Base-by-base conservation (phyloP, 2,797 vertebrate genomes). In the Myiotriccus ornatus region DNA sequence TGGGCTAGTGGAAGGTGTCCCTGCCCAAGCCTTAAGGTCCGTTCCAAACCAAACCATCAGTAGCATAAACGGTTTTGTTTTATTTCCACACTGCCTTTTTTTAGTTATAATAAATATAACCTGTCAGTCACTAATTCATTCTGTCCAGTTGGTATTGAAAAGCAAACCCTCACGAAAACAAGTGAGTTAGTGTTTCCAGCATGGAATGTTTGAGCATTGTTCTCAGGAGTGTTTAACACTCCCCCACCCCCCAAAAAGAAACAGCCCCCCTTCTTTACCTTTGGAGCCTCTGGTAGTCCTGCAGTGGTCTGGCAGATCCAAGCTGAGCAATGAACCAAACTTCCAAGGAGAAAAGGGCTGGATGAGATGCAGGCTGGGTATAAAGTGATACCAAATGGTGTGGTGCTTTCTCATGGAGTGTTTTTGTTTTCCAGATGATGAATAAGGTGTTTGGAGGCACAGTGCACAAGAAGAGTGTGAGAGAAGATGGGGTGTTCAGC, bases 361-460 rank as follows among this genome's bases (percentile, higher is more conserved):
- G 43, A n/a, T 27, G 28, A 34, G 50, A 28, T 84, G 39, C 43
- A 60, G 32, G 8, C 37, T 53, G 41, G 35, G 20, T 50, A 0
- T 12, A 3, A 28, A 15, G 49, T 10, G 34, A 0, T 64, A 6
- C 21, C 34, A 14, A 55, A 2, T 1, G 7, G 30, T 44, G 52
- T 17, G 44, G 17, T 68, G 65, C 49, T 92, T 60, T 83, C 30
- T 97, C 30, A 91, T 2, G 7, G n/a, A 2, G 7, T 37, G 3
- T 93, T 91, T 82, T 21, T 96, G n/a, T 87, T 91, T 89, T 95
- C 49, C 97, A 99, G 99, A 99, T 99, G 99, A 99, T 99, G 99
- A 99, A 99, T 96, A 99, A 99, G 94, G 99, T 99, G 15, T 99
- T 99, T 97, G 99, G 99, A 23, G 99, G 99, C 17, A 99, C 99